Percentiles rank a stretch among this genome's conserved stretches.
Evolutionary conservation across 2,797 vertebrate species (phyloP).

Genomic region (Fratercula arctica): DNA sequence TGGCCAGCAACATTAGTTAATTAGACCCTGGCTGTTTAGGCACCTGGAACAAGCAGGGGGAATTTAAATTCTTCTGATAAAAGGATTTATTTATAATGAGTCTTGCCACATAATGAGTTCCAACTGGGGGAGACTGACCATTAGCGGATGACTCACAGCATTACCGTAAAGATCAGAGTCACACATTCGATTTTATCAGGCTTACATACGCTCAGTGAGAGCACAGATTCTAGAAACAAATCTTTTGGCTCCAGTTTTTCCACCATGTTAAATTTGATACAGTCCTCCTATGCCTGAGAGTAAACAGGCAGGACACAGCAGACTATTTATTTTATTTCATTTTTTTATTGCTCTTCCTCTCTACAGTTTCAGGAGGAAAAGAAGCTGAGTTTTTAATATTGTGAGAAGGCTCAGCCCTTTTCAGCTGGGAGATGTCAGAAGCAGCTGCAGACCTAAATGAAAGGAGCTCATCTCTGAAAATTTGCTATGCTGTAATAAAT

Average conservation of each 20-base stretch:
- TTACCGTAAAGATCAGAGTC: conserved; percentile 36
- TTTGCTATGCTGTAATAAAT: conserved; percentile 56
- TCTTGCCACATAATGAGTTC: conserved; percentile 36
- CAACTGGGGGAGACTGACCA: conserved; percentile 15
- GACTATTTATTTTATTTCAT: conserved; percentile 33
- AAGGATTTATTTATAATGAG: conserved; percentile 70
- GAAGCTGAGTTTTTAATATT: conserved; percentile 65
- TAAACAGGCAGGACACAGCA: conserved; percentile 21
- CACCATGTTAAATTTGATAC: background rate
- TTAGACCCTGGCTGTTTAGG: conserved; percentile 62
- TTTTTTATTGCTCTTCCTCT: conserved; percentile 47
- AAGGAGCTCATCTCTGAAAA: conserved; percentile 63
- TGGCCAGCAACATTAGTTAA: conserved; percentile 60
- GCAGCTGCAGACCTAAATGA: conserved; percentile 63
- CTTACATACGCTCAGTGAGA: background rate
- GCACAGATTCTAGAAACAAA: conserved; percentile 9
- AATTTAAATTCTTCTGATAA: conserved; percentile 66
- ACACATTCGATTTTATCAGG: background rate
- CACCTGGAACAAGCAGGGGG: conserved; percentile 50
- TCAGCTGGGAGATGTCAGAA: conserved; percentile 64
- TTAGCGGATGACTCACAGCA: conserved; percentile 47
- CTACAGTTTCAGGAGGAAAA: conserved; percentile 28
- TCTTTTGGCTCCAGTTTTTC: conserved; percentile 14
- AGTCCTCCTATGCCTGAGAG: conserved; percentile 9
- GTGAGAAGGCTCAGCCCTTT: conserved; percentile 32